Evolutionary conservation across 2,888 invertebrate genomes (phyloP), one percentile per base, ranked within the genome.

Genomic region (Lissonota sp.): DNA sequence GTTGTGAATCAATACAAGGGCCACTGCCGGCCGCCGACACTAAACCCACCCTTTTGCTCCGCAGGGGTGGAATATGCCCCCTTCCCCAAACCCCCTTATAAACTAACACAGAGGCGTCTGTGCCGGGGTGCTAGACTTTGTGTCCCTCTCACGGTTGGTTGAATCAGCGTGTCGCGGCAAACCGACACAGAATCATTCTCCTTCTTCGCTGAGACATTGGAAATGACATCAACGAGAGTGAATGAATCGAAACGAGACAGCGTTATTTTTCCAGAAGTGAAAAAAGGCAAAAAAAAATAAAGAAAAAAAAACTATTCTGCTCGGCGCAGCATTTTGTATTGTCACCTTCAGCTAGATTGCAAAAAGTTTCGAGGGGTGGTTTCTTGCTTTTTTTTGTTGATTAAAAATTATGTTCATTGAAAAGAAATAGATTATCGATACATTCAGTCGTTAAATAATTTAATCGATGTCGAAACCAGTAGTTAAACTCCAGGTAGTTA

Each of bases 1-100:
- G 85, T 86, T 88, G 89, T 89, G 90, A 91, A 91, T 91, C 91
- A 91, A 91, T 91, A 91, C 91, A 91, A 91, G 90, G 90, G 90
- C 90, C 87, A 83, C 86, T 85, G 85, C 86, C 87, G 86, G 86
- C 87, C 87, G 86, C 86, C 85, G 79, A 79, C 84, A 79, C 80
- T 67, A 72, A 26, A 79, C 51, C 74, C 76, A 66, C 79, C 72
- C 78, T 82, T n/a, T 70, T 55, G 66, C 80, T 73, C 77, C 62
- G 39, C 72, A n/a, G 49, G 60, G 53, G 53, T 46, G 57, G 49
- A 39, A 69, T n/a, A n/a, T 72, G 74, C 14, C 63, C 62, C 73
- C 73, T 40, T 76, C 79, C 46, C 72, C 72, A 67, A 51, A 62
- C 60, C 71, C 42, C 51, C 66, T 10, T 55, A 64, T 26, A 64